phyloP scores from a whole-genome alignment of 2,797 vertebrate genomes.

The Clarias laeviceps region DNA sequence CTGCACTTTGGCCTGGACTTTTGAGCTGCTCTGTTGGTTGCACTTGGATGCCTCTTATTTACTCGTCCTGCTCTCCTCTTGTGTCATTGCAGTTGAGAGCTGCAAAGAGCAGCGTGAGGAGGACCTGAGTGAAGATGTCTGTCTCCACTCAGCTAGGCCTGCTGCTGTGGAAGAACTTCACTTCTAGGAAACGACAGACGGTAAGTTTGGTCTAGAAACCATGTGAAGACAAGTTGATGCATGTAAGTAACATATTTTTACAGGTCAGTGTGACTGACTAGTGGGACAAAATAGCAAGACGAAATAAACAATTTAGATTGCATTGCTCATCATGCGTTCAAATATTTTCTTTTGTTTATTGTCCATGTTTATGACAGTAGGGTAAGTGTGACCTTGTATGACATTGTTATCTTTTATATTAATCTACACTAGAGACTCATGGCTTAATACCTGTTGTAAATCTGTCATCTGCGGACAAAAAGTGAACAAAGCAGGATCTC shows the following conservation, averaged over 20 bases:
- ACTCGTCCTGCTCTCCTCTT: constrained; percentile 19
- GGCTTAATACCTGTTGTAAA: background rate
- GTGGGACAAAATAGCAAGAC: background rate
- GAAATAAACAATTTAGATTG: background rate
- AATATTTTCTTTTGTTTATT: background rate
- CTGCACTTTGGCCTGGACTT: constrained; percentile 71
- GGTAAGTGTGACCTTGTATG: background rate
- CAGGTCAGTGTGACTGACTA: background rate
- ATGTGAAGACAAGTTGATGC: background rate
- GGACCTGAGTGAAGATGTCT: constrained; percentile 79
- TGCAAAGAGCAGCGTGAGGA: constrained; percentile 49
- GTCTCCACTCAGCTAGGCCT: constrained; percentile 87
- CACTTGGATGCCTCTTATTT: constrained; percentile 46
- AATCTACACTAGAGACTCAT: background rate
- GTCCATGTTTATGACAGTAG: background rate
- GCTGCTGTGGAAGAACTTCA: constrained; percentile 97
- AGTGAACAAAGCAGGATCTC: background rate
- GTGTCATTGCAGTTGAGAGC: constrained; percentile 59
- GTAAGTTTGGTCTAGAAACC: constrained; percentile 71
- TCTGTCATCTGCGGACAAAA: background rate
- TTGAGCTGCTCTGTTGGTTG: constrained; percentile 66
- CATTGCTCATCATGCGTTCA: background rate
- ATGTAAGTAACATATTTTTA: background rate
- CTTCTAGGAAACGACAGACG: constrained; percentile 88
- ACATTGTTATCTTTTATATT: background rate